Conservation (phyloP, 2,888 invertebrate genomes). For the Gonocerus acuteangulatus region DNA sequence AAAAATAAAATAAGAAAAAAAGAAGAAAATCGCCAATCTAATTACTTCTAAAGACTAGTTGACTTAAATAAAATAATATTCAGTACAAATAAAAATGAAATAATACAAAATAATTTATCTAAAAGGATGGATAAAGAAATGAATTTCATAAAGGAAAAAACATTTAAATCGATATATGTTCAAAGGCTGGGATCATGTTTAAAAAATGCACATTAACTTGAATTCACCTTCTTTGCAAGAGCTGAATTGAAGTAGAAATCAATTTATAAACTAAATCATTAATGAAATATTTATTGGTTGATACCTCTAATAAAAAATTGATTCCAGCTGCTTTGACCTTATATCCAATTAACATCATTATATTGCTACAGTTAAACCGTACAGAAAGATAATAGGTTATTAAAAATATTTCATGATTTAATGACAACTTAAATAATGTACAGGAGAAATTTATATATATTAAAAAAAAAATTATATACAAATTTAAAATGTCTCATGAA, state of each 20-base stretch:
- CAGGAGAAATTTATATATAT: no score
- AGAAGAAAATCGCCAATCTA: constrained; percentile 29
- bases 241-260: neutral
- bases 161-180: constrained; percentile 7
- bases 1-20: neutral
- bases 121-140: neutral
- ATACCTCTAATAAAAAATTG: neutral
- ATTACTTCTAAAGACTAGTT: constrained; percentile 35
- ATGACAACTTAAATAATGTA: no score
- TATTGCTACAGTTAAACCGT: no score
- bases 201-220: neutral
- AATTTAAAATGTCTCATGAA: no score
- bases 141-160: neutral
- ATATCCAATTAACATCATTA: constrained; percentile 13
- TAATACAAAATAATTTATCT: neutral
- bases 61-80: constrained; percentile 30
- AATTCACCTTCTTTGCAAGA: neutral
- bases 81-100: constrained; percentile 20
- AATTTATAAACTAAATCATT: neutral
- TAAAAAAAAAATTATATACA: no score
- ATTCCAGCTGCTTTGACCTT: constrained; percentile 22
- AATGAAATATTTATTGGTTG: neutral
- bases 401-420: no score
- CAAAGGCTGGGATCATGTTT: constrained; percentile 18
- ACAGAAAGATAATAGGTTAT: no score